phyloP scores from a whole-genome alignment of 1,140 invertebrate genomes.

The Potamilus streckersoni region DNA sequence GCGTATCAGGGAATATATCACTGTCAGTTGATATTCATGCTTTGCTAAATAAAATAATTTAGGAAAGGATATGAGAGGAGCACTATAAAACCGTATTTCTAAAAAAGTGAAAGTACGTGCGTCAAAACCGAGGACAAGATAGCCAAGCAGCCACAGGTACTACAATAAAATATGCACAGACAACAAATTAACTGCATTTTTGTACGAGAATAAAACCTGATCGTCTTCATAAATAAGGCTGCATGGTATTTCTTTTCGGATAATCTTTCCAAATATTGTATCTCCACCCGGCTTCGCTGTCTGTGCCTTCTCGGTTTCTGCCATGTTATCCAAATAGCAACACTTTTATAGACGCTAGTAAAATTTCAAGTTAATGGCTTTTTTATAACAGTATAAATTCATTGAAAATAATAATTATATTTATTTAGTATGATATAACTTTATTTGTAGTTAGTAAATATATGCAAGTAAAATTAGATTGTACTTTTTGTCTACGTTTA shows the following conservation, averaged over 20 bases:
- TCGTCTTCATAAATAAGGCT: constrained; percentile 60
- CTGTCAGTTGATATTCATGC: background rate
- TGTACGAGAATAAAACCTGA: constrained; percentile 32
- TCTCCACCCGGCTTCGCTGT: constrained; percentile 53
- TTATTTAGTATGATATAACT: no score
- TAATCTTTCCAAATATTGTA: constrained; percentile 63
- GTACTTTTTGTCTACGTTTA: no score
- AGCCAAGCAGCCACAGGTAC: background rate
- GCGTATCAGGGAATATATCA: no score
- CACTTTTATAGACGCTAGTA: no score
- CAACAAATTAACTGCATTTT: background rate
- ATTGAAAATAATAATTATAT: no score
- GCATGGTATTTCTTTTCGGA: constrained; percentile 53
- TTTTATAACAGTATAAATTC: no score
- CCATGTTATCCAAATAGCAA: constrained; percentile 30
- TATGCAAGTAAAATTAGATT: no score
- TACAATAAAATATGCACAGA: background rate
- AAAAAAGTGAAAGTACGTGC: no score
- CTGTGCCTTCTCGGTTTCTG: constrained; percentile 55
- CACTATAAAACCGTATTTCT: background rate
- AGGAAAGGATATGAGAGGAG: background rate
- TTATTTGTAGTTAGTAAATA: no score
- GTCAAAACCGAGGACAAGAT: background rate
- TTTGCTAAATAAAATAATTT: background rate
- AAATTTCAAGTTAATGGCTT: no score